These are phyloP conservation scores for Odontophorus gujanensis DNA, from an alignment of 2,113 vertebrate species.

Conservation along the genomic window DNA sequence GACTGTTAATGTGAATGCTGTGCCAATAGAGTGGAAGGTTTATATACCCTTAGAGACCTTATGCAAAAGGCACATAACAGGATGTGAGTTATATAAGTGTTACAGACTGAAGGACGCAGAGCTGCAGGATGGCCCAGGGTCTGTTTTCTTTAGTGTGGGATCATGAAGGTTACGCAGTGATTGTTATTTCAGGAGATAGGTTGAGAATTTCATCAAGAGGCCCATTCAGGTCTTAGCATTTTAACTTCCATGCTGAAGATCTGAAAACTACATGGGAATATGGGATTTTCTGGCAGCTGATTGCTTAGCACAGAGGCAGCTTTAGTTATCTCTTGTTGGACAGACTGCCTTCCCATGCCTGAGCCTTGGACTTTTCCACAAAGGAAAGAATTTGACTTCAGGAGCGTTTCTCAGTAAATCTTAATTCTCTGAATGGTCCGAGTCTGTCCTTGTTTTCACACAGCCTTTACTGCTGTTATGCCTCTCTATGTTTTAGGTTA, in stretches of 20 bases:
- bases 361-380: neutral
- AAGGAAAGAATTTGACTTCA: slow-evolving; percentile 7
- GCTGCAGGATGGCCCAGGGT: neutral
- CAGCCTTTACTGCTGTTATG: neutral
- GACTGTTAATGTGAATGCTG: neutral
- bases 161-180: neutral
- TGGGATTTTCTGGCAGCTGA: neutral
- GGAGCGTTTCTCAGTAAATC: neutral
- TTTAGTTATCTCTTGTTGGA: neutral
- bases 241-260: neutral
- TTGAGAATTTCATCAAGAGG: neutral
- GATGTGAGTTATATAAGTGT: neutral
- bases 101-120: neutral
- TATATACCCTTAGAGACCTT: neutral
- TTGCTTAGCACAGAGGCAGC: neutral
- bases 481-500: neutral
- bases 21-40: neutral
- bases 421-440: neutral
- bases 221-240: neutral
- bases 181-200: neutral
- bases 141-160: neutral
- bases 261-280: neutral
- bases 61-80: neutral
- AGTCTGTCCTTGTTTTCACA: neutral
- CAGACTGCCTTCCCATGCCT: neutral